Conservation (phyloP, 2,888 invertebrate genomes). For the Oxyscelio sp. region DNA sequence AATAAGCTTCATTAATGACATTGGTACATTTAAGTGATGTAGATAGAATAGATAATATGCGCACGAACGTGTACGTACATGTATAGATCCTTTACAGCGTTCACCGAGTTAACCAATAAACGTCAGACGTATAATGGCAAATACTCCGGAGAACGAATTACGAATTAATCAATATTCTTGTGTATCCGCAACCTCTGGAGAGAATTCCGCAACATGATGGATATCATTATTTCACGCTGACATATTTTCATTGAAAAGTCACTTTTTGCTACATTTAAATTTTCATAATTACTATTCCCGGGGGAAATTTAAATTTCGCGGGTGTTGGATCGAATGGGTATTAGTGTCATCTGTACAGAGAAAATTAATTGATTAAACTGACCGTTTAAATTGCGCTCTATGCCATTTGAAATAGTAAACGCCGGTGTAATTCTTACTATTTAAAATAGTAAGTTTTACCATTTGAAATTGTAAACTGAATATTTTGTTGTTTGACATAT, state of each 20-base stretch:
- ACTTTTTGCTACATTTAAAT: neutral
- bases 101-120: slow-evolving; percentile 66
- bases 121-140: slow-evolving; percentile 70
- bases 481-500: too few relatives aligned
- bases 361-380: too few relatives aligned
- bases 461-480: too few relatives aligned
- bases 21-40: slow-evolving; percentile 60
- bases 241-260: neutral
- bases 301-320: slow-evolving; percentile 8
- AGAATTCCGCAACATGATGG: slow-evolving; percentile 39
- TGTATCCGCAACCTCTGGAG: slow-evolving; percentile 49
- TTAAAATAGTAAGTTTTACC: too few relatives aligned
- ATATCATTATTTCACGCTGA: slow-evolving; percentile 38
- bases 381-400: too few relatives aligned
- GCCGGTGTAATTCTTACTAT: too few relatives aligned
- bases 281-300: neutral
- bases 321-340: too few relatives aligned
- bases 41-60: slow-evolving; percentile 64
- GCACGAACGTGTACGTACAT: slow-evolving; percentile 55
- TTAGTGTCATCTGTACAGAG: too few relatives aligned
- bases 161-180: slow-evolving; percentile 69
- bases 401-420: too few relatives aligned
- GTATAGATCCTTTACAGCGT: slow-evolving; percentile 49
- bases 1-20: too few relatives aligned
- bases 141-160: slow-evolving; percentile 62